Evolutionary conservation across 2,888 invertebrate species (phyloP).

Genomic region (Mesorhabditis spiculigera): DNA sequence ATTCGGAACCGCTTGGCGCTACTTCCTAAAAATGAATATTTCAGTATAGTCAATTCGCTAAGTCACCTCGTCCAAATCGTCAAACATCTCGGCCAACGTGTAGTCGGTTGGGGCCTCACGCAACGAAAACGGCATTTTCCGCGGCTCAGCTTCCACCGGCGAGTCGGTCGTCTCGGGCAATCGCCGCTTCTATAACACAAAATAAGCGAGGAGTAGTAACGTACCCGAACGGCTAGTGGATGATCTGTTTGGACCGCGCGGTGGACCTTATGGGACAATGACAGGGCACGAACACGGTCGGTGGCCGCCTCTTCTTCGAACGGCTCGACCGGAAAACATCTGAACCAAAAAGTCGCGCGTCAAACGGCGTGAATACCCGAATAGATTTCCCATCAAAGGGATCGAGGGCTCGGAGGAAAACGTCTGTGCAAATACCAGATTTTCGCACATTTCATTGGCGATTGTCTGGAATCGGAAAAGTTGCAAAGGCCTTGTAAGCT

Average conservation of each 20-base stretch:
- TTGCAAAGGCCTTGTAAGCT: background rate
- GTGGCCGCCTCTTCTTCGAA: constrained; percentile 27
- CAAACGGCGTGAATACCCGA: constrained; percentile 26
- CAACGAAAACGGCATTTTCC: constrained; percentile 38
- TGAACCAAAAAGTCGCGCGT: constrained; percentile 5
- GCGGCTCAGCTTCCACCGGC: constrained; percentile 36
- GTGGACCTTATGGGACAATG: constrained; percentile 9
- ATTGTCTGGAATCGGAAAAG: constrained; percentile 26
- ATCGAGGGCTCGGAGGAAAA: constrained; percentile 46
- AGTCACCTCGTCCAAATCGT: constrained; percentile 36
- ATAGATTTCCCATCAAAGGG: constrained; percentile 48
- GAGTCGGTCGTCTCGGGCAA: constrained; percentile 16
- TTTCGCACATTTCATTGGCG: constrained; percentile 52
- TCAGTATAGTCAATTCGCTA: background rate
- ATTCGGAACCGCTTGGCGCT: background rate
- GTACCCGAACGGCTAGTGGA: background rate
- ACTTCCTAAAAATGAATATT: background rate
- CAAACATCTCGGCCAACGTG: constrained; percentile 53
- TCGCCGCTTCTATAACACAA: constrained; percentile 16
- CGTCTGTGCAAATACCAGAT: constrained; percentile 53
- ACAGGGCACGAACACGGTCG: background rate
- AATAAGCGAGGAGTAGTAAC: background rate
- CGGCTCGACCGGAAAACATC: constrained; percentile 52
- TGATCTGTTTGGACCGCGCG: background rate
- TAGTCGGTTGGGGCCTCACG: constrained; percentile 48